Percentiles rank a stretch among this genome's conserved stretches.
Evolutionary conservation across 2,888 invertebrate species (phyloP).

Genomic region (Caenorhabditis becei): DNA sequence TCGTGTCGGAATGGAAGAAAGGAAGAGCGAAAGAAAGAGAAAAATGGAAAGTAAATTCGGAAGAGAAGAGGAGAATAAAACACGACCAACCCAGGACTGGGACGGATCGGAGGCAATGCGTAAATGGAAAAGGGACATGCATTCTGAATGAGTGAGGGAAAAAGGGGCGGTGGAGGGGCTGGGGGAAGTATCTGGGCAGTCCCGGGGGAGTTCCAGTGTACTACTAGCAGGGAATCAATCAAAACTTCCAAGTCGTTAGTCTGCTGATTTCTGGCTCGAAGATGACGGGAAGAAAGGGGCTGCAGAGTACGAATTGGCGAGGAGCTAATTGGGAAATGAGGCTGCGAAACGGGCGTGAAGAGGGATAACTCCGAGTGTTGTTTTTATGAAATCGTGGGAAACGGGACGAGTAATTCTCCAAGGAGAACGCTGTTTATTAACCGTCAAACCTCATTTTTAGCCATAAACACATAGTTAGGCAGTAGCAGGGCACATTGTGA

Average conservation of each 20-base stretch:
- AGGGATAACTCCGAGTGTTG: neutral
- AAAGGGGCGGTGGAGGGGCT: constrained; percentile 22
- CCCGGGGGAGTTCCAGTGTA: constrained; percentile 51
- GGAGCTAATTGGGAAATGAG: constrained; percentile 4
- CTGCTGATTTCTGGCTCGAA: constrained; percentile 1
- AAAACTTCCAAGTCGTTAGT: constrained; percentile 28
- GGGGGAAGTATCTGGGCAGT: constrained; percentile 4
- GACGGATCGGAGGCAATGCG: constrained; percentile 26
- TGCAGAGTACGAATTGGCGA: neutral
- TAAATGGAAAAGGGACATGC: constrained; percentile 58
- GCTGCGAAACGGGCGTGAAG: neutral
- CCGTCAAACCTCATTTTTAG: neutral
- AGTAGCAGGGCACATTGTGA: no score
- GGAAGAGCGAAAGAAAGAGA: constrained; percentile 17
- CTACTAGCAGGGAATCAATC: constrained; percentile 50
- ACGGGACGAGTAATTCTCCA: neutral
- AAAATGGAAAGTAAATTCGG: constrained; percentile 29
- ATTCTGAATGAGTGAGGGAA: constrained; percentile 54
- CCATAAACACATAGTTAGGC: no score
- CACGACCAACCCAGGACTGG: constrained; percentile 4
- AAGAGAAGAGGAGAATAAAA: constrained; percentile 28
- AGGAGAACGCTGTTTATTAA: neutral
- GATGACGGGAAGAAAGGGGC: neutral
- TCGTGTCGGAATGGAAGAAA: constrained; percentile 21
- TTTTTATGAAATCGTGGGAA: constrained; percentile 9